Evolutionary conservation across 2,113 vertebrate genomes (phyloP).

Genomic region (Mirounga angustirostris): DNA sequence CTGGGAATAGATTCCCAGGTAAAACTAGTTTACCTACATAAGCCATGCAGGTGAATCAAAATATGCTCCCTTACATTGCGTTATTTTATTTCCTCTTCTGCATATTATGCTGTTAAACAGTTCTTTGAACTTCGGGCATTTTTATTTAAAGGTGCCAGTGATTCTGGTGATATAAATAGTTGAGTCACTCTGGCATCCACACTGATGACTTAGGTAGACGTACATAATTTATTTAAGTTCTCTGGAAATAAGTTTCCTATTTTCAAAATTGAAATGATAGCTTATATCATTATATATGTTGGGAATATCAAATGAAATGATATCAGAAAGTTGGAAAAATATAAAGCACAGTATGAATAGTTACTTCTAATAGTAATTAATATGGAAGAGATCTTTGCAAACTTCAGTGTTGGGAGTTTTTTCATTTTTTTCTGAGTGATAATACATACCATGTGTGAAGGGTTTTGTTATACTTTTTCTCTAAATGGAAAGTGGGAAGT

Average conservation of each 20-base stretch:
- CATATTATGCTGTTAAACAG: background rate
- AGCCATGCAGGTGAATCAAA: background rate
- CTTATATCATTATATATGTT: background rate
- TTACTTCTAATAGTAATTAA: constrained; percentile 16
- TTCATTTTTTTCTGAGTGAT: background rate
- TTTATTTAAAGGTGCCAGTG: constrained; percentile 20
- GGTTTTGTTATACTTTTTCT: constrained; percentile 49
- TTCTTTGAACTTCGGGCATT: background rate
- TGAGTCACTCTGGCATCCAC: background rate
- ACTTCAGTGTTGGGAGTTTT: background rate
- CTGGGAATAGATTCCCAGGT: background rate
- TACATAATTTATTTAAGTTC: background rate
- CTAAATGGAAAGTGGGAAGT: constrained; percentile 16
- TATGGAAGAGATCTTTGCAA: constrained; percentile 15
- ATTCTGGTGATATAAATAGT: background rate
- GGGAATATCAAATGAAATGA: constrained; percentile 34
- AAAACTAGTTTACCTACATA: background rate
- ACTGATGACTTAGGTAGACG: background rate
- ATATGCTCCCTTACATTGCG: background rate
- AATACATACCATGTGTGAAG: background rate
- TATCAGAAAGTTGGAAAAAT: constrained; percentile 29
- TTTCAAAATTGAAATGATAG: background rate
- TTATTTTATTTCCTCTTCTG: constrained; percentile 40
- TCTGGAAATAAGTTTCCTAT: background rate
- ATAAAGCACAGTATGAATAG: background rate